Percentiles rank a stretch among this genome's conserved stretches.
phyloP scores from a whole-genome alignment of 2,113 vertebrate genomes.

The Corapipo altera region DNA sequence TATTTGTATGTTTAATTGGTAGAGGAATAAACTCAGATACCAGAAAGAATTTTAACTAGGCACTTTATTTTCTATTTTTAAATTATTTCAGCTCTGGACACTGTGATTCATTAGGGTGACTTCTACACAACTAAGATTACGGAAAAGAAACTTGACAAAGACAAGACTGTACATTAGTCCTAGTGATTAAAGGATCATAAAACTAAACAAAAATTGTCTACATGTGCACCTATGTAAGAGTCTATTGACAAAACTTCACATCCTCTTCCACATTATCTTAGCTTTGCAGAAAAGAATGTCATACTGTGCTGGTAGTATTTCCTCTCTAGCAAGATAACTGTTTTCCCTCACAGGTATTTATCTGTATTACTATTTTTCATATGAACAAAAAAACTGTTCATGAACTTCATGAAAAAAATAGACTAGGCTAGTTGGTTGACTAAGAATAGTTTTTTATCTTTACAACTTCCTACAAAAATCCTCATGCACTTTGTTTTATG shows the following conservation, averaged over 20 bases:
- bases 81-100: not conserved
- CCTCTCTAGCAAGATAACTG: not conserved
- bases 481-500: not conserved
- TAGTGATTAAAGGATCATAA: not conserved
- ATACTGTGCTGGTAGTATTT: not conserved
- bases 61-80: not conserved
- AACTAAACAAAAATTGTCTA: not conserved
- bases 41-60: not conserved
- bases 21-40: not conserved
- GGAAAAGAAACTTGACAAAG: not conserved
- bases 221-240: accelerated
- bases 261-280: not conserved
- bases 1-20: not conserved
- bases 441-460: not conserved
- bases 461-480: not conserved
- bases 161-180: not conserved
- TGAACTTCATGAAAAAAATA: not conserved
- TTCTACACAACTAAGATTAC: not conserved
- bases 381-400: no score
- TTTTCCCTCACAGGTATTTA: not conserved
- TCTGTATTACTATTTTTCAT: not conserved
- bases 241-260: not conserved
- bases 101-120: not conserved
- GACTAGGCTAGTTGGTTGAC: not conserved
- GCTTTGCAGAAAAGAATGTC: not conserved